Base-by-base conservation (phyloP, 2,888 invertebrate genomes). In the Suillia variegata region DNA sequence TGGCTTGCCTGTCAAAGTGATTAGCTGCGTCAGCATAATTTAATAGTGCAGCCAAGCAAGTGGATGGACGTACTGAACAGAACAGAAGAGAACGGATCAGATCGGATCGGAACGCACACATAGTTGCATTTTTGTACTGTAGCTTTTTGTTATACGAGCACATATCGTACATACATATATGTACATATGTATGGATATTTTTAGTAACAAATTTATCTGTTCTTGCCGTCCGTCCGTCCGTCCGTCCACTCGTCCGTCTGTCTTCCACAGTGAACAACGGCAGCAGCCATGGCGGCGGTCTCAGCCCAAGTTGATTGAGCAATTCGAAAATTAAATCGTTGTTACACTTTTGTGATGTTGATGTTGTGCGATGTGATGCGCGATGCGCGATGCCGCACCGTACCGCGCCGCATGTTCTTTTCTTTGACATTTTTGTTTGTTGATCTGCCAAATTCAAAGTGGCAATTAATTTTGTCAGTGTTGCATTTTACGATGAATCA, bases 381-480 rank as follows among this genome's bases (percentile, higher is more conserved):
- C 62, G 54, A 58, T 62, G 61, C 66, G 62, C 64, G 53, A 68
- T 66, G 61, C 54, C 56, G 54, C 34, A 59, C 13, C 15, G 18
- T 42, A n/a, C 21, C 21, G 51, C 22, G 42, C 31, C 24, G 45
- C 33, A 12, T 50, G 48, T 58, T 24, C 31, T 26, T 33, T 18
- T 58, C 24, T 58, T 66, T 77, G 77, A 75, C 77, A 78, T 75
- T 75, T 77, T 71, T 73, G 76, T 77, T 78, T 77, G 76, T 76
- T 70, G 74, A 71, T 63, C 70, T 77, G 78, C 77, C 77, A 77
- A 77, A 70, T 68, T 68, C 66, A 72, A 72, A 74, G 69, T 73
- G 71, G 75, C 75, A 77, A 77, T 78, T 78, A 77, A 77, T 78
- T 76, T 75, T 74, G 71, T 70, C 73, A 71, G 71, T 74, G 71